Percentiles rank a stretch among this genome's conserved stretches.
These are phyloP conservation scores for Styela plicata DNA, from an alignment of 23 tunicate genomes.

Conservation along the genomic window DNA sequence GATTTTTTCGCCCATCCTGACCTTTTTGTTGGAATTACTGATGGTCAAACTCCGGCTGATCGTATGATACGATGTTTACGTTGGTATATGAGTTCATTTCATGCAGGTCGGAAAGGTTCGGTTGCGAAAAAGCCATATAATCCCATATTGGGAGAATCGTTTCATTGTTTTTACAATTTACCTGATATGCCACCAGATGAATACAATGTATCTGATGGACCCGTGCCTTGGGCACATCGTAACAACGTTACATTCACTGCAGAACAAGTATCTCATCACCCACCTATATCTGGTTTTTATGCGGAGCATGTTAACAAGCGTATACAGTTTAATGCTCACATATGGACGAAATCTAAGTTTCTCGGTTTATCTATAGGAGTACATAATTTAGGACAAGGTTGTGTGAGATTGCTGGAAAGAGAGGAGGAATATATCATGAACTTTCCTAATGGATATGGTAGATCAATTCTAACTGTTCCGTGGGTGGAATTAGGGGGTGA, in stretches of 20 bases:
- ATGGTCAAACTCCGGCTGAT: conserved; percentile 62
- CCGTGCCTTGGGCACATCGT: conserved; percentile 87
- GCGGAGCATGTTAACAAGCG: conserved; percentile 77
- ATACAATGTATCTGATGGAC: conserved; percentile 62
- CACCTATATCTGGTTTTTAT: conserved; percentile 96
- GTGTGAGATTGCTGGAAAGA: conserved; percentile 60
- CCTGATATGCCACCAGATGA: conserved; percentile 33
- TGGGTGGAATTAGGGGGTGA: conserved; percentile 99
- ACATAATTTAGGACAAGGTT: conserved; percentile 90
- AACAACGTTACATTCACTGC: conserved; percentile 75
- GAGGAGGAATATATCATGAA: conserved; percentile 82
- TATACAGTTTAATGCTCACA: conserved; percentile 90
- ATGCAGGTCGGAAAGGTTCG: conserved; percentile 93
- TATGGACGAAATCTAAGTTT: conserved; percentile 97
- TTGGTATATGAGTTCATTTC: conserved; percentile 88
- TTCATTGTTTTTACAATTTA: conserved; percentile 79
- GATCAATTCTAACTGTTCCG: conserved; percentile 90
- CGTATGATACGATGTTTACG: conserved; percentile 77
- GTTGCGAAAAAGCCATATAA: conserved; percentile 98
- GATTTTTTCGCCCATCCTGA: conserved; percentile 97
- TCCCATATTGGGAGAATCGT: conserved; percentile 92
- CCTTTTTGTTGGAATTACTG: conserved; percentile 44
- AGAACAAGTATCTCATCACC: conserved; percentile 98
- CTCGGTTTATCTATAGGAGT: conserved; percentile 94
- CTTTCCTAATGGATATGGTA: conserved; percentile 96